Percentiles rank a stretch among this genome's conserved stretches.
These are phyloP conservation scores for Australoheros scitulus DNA, from an alignment of 2,113 vertebrate species.

Conservation along the genomic window DNA sequence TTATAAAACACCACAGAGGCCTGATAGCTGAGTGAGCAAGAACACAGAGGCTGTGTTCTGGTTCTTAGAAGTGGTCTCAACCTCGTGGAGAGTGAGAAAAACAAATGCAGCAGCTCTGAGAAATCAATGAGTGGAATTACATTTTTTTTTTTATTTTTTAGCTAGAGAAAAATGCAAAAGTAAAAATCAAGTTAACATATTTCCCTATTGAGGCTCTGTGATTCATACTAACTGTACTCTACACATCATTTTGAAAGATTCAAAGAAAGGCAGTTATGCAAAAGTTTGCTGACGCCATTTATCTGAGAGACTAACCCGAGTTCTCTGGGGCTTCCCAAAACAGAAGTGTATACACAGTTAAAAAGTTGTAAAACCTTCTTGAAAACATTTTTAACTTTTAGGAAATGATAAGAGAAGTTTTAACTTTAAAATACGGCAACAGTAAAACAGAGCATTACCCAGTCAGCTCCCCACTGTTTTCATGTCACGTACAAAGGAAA, in stretches of 20 bases:
- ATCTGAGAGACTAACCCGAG: too few relatives aligned
- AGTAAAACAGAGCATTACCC: neutral
- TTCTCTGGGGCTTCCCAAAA: neutral
- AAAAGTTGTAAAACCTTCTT: neutral
- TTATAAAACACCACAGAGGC: slow-evolving; percentile 43
- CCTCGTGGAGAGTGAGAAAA: slow-evolving; percentile 17
- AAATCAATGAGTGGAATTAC: neutral
- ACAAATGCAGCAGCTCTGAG: neutral
- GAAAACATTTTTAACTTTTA: neutral
- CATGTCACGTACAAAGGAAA: neutral
- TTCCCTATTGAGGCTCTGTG: too few relatives aligned
- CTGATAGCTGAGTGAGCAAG: slow-evolving; percentile 39
- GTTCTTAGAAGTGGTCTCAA: neutral
- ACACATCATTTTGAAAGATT: too few relatives aligned
- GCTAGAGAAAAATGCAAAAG: neutral
- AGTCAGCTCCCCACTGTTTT: rapidly evolving
- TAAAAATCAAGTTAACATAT: too few relatives aligned
- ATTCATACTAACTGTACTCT: too few relatives aligned
- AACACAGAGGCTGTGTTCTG: slow-evolving; percentile 32
- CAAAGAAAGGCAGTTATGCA: too few relatives aligned
- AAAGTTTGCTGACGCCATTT: too few relatives aligned
- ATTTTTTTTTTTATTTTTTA: neutral
- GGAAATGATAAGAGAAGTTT: neutral
- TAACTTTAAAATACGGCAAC: neutral
- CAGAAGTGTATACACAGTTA: too few relatives aligned